These are phyloP conservation scores for Eulemur coronatus DNA, from an alignment of 2,797 vertebrate species.

Conservation along the genomic window DNA sequence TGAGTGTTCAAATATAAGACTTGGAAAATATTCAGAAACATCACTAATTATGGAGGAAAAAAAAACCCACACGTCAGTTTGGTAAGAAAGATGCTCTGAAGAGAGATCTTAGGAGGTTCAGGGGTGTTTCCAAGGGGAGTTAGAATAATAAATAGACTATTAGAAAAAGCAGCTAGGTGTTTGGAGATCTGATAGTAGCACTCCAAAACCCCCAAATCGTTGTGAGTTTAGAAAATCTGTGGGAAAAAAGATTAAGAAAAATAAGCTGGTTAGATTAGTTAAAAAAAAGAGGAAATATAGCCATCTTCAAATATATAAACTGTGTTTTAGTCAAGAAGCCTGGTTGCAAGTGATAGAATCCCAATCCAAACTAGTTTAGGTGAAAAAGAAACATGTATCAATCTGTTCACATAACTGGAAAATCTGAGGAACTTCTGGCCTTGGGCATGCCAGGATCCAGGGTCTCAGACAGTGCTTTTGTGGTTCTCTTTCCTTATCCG, in stretches of 20 bases:
- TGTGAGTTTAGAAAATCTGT: not conserved
- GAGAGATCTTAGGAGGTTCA: not conserved
- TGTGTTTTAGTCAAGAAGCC: not conserved
- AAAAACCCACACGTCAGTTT: not conserved
- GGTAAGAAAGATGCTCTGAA: constrained; percentile 35
- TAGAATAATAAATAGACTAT: not conserved
- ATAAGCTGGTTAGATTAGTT: not conserved
- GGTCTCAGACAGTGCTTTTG: not conserved
- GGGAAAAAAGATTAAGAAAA: not conserved
- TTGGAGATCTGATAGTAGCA: not conserved
- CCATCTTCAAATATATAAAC: not conserved
- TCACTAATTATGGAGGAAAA: not conserved
- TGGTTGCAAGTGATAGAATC: not conserved
- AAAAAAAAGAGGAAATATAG: not conserved
- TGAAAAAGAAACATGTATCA: not conserved
- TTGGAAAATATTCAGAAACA: constrained; percentile 60
- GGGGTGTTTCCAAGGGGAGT: not conserved
- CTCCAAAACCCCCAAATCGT: not conserved
- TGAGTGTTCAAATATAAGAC: constrained; percentile 48
- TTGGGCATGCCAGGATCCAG: not conserved
- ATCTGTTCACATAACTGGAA: not conserved
- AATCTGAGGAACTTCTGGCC: not conserved
- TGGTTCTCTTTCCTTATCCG: not conserved
- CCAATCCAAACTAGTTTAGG: not conserved
- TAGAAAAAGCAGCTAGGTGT: not conserved